These are phyloP conservation scores for Caenorhabditis inopinata DNA, from an alignment of 1,140 invertebrate species.

Conservation along the genomic window DNA sequence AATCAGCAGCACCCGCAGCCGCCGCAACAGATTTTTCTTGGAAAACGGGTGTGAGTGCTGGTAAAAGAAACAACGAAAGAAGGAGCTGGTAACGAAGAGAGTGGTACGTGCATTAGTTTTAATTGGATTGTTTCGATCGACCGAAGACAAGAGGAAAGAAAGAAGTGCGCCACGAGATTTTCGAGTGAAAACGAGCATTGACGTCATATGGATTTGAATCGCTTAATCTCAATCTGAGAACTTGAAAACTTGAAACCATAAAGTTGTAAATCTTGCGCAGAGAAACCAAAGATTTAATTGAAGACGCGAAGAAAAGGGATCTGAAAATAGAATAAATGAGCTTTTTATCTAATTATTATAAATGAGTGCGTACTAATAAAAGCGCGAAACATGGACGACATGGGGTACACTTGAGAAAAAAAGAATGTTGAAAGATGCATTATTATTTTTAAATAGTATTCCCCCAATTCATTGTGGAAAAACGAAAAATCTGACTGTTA, in stretches of 20 bases:
- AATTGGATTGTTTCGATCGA: conserved; percentile 31
- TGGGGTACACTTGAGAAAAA: too few species aligned
- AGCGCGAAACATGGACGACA: too few species aligned
- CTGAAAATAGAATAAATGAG: too few species aligned
- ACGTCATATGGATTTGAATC: not conserved
- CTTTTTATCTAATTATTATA: too few species aligned
- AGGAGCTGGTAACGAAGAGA: not conserved
- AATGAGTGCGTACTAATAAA: too few species aligned
- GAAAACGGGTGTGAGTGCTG: not conserved
- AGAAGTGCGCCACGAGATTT: conserved; percentile 6
- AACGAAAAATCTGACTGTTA: too few species aligned
- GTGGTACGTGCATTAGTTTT: conserved; percentile 16
- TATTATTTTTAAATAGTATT: too few species aligned
- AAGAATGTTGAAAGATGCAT: too few species aligned
- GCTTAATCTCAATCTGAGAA: not conserved
- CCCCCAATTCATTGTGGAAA: too few species aligned
- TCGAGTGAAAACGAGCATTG: not conserved
- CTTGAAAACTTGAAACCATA: not conserved
- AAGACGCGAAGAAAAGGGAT: too few species aligned
- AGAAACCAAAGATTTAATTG: not conserved
- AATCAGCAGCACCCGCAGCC: conserved; percentile 6
- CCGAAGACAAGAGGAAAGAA: not conserved
- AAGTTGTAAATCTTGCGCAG: not conserved
- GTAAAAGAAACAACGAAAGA: not conserved
- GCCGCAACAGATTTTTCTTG: too few species aligned